These are phyloP conservation scores for Pseudococcus longispinus DNA, from an alignment of 2,888 invertebrate genomes.

Conservation along the genomic window DNA sequence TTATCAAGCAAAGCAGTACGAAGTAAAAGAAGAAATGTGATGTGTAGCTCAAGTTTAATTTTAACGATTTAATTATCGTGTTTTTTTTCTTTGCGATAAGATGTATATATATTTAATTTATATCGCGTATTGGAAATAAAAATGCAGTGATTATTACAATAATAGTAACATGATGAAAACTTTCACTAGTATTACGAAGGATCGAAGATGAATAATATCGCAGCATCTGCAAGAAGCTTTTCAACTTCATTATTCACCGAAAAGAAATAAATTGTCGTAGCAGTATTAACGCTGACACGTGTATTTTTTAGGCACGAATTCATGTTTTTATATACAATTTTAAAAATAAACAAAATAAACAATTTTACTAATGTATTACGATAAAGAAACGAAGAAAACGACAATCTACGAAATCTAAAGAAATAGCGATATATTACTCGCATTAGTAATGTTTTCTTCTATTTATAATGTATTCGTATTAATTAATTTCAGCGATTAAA, in stretches of 20 bases:
- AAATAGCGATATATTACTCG: not conserved
- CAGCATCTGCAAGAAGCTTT: no score
- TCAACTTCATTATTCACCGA: no score
- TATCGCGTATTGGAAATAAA: conserved; percentile 2
- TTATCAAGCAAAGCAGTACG: not conserved
- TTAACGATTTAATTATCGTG: not conserved
- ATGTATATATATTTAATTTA: not conserved
- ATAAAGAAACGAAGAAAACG: not conserved
- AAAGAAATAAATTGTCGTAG: not conserved
- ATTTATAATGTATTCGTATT: not conserved
- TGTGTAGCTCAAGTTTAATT: conserved; percentile 28
- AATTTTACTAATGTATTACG: not conserved
- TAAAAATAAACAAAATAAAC: conserved; percentile 17
- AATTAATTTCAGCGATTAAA: not conserved
- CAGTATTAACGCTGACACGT: not conserved
- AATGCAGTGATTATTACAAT: not conserved
- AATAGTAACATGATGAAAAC: not conserved
- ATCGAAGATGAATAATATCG: not conserved
- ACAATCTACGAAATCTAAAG: no score
- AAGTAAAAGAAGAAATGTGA: conserved; percentile 33
- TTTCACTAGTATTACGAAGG: conserved; percentile 27
- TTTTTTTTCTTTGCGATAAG: conserved; percentile 21
- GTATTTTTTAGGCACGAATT: not conserved
- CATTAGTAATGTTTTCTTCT: not conserved
- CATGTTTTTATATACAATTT: conserved; percentile 22